Percentiles rank a stretch among this genome's conserved stretches.
phyloP scores from a whole-genome alignment of 2,888 invertebrate genomes.

The Heliconius hortense region DNA sequence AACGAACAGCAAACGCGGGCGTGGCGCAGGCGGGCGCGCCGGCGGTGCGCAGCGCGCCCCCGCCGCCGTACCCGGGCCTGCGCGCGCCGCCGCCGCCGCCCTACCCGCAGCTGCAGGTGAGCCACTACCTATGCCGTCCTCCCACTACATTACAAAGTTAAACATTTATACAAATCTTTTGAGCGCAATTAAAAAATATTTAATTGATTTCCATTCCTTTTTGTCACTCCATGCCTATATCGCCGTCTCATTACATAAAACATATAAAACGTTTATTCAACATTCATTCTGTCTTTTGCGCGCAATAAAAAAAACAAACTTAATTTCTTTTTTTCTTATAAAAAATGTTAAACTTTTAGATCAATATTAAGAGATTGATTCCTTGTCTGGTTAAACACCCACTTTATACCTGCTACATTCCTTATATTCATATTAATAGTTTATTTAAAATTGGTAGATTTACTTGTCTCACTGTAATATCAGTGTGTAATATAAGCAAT shows the following conservation, averaged over 20 bases:
- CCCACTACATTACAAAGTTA: background rate
- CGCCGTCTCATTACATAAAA: background rate
- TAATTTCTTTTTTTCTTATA: background rate
- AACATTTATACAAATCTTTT: background rate
- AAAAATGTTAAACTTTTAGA: background rate
- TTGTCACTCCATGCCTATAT: background rate
- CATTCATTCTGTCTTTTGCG: background rate
- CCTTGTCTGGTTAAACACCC: background rate
- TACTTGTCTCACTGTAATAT: background rate
- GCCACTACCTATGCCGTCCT: background rate
- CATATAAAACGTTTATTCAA: background rate
- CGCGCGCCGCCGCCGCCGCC: conserved; percentile 81
- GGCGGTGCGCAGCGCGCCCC: conserved; percentile 83
- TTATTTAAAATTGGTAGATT: background rate
- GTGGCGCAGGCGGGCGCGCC: conserved; percentile 46
- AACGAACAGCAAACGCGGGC: background rate
- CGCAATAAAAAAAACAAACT: background rate
- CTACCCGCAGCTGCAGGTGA: conserved; percentile 72
- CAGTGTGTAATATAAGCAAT: background rate
- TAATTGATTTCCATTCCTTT: background rate
- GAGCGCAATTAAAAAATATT: background rate
- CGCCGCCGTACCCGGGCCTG: conserved; percentile 90
- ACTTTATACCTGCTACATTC: background rate
- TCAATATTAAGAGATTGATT: background rate
- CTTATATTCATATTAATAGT: background rate